Percentiles rank a stretch among this genome's conserved stretches.
Conservation (phyloP, 1,140 invertebrate species). For the Vanessa tameamea region DNA sequence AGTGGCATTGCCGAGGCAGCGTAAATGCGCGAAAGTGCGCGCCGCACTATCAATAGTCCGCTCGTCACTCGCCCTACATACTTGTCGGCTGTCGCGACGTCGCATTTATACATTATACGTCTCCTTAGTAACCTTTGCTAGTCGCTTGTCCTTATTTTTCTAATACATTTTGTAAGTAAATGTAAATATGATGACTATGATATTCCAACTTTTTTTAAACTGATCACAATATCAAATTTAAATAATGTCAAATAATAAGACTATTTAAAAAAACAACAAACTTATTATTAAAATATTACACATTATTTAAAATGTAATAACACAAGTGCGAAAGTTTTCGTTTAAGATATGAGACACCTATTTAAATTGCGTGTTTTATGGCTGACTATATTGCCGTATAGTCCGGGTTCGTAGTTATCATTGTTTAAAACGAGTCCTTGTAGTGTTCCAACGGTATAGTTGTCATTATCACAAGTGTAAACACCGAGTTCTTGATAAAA, state of each 20-base stretch:
- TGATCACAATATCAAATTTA: too few species aligned
- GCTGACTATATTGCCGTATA: neutral
- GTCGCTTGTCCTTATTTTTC: neutral
- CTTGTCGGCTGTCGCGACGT: constrained; percentile 55
- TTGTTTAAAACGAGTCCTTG: constrained; percentile 2
- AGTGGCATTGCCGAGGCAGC: constrained; percentile 22
- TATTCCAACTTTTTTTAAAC: too few species aligned
- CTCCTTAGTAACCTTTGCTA: constrained; percentile 36
- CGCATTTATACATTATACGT: constrained; percentile 58
- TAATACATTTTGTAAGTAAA: neutral
- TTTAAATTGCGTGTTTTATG: too few species aligned
- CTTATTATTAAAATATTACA: too few species aligned
- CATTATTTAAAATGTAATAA: too few species aligned
- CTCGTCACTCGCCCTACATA: constrained; percentile 71
- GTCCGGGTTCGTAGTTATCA: neutral
- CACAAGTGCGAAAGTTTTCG: too few species aligned
- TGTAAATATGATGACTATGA: too few species aligned
- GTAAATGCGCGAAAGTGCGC: constrained; percentile 28
- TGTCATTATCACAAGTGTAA: constrained; percentile 64
- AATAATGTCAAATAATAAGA: too few species aligned
- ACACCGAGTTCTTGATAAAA: constrained; percentile 61
- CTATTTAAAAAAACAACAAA: too few species aligned
- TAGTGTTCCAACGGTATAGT: constrained; percentile 11
- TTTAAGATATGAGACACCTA: too few species aligned
- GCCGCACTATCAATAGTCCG: constrained; percentile 68